Evolutionary conservation across 2,888 invertebrate genomes (phyloP).

Genomic region (Tubiluchus corallicola): DNA sequence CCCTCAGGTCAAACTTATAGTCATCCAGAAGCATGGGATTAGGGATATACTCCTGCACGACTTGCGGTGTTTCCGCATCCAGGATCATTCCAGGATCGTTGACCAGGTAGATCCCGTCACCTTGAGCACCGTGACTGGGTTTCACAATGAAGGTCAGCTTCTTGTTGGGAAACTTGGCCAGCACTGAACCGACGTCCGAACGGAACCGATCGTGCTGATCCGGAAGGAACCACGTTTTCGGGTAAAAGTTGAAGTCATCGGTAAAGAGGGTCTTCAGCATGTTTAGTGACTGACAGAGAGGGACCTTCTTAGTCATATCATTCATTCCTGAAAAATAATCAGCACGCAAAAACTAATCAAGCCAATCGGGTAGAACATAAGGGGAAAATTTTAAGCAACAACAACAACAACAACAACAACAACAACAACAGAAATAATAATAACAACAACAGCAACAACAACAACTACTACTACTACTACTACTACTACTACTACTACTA

Average conservation of each 20-base stretch:
- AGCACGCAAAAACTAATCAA: too few species aligned
- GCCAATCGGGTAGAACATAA: too few species aligned
- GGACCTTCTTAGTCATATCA: constrained; percentile 31
- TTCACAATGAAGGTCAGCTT: constrained; percentile 32
- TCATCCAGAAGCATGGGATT: constrained; percentile 30
- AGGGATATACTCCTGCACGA: constrained; percentile 30
- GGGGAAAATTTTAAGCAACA: too few species aligned
- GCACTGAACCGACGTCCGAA: too few species aligned
- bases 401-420: too few species aligned
- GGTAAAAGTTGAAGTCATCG: constrained; percentile 32
- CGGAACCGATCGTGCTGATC: constrained; percentile 25
- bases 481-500: too few species aligned
- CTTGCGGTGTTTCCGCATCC: constrained; percentile 16
- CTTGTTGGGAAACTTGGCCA: constrained; percentile 12
- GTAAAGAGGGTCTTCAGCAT: constrained; percentile 32
- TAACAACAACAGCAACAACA: too few species aligned
- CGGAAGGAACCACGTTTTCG: constrained; percentile 33
- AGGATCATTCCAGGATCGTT: constrained; percentile 28
- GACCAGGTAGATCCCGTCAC: constrained; percentile 34
- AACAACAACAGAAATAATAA: too few species aligned
- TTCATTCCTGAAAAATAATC: constrained; percentile 28
- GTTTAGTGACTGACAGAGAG: constrained; percentile 30
- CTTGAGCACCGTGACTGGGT: constrained; percentile 34
- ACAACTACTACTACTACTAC: too few species aligned
- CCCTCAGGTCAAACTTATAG: constrained; percentile 32